A percentile compares a stretch with the other conserved stretches of the same genome.
phyloP scores from a whole-genome alignment of 92 coral and sea anemone genomes.

The Galaxea fascicularis region DNA sequence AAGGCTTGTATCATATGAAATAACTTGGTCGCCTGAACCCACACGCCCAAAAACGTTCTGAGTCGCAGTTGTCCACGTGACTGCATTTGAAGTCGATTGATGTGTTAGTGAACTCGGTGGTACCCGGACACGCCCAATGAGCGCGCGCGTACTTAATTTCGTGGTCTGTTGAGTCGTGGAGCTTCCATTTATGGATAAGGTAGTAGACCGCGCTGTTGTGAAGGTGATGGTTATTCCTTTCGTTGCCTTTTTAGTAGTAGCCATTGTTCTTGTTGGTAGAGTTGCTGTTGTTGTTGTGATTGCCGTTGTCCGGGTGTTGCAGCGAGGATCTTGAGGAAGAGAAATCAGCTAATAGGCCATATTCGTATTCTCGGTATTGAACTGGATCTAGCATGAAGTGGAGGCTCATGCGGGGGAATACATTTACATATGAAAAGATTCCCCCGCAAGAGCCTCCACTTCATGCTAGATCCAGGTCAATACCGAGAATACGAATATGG shows the following conservation, averaged over 20 bases:
- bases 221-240: background rate
- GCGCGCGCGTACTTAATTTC: conserved; percentile 18
- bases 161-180: background rate
- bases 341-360: background rate
- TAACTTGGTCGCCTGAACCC: background rate
- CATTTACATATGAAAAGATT: too few species aligned
- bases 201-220: background rate
- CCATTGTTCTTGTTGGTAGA: background rate
- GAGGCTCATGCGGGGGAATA: too few species aligned
- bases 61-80: conserved; percentile 13
- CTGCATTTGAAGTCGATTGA: background rate
- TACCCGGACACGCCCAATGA: background rate
- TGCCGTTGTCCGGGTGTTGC: background rate
- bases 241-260: conserved; percentile 4
- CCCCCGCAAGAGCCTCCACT: too few species aligned
- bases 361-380: too few species aligned
- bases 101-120: background rate
- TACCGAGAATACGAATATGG: too few species aligned
- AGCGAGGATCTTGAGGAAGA: conserved; percentile 35
- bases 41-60: background rate
- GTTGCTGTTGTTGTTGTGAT: background rate
- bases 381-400: too few species aligned
- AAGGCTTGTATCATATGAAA: background rate
- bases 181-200: background rate
- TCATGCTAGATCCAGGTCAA: too few species aligned